phyloP scores from a whole-genome alignment of 2,797 vertebrate genomes.

The Chelidonichthys spinosus region DNA sequence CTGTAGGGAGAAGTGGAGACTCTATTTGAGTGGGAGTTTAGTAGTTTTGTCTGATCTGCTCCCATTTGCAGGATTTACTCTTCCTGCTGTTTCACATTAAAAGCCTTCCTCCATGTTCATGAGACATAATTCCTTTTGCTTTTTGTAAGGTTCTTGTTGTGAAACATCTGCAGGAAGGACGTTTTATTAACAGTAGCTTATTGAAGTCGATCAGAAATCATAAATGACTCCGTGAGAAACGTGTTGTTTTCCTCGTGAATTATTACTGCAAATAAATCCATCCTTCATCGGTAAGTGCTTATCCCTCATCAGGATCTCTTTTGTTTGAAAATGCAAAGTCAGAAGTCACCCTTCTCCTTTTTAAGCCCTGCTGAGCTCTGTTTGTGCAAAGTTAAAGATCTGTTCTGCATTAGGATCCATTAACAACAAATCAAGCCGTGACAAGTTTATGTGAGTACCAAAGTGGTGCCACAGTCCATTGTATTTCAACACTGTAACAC shows the following conservation, averaged over 20 bases:
- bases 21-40: too few relatives aligned
- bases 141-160: not conserved
- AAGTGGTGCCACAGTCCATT: too few relatives aligned
- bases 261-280: too few relatives aligned
- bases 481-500: not conserved
- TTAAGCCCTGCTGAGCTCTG: not conserved
- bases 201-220: not conserved
- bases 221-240: not conserved
- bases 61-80: conserved; percentile 1
- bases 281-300: too few relatives aligned
- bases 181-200: not conserved
- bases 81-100: not conserved
- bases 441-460: not conserved
- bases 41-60: not conserved
- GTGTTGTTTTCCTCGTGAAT: not conserved
- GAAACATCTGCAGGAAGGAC: conserved; percentile 5
- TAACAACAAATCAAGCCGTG: not conserved
- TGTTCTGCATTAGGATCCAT: not conserved
- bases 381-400: not conserved
- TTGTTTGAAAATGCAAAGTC: not conserved
- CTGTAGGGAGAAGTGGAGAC: not conserved
- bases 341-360: not conserved
- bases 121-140: not conserved
- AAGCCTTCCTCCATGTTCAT: not conserved
- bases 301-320: too few relatives aligned